Evolutionary conservation across 2,797 vertebrate genomes (phyloP).

Genomic region (Xiphophorus birchmanni): DNA sequence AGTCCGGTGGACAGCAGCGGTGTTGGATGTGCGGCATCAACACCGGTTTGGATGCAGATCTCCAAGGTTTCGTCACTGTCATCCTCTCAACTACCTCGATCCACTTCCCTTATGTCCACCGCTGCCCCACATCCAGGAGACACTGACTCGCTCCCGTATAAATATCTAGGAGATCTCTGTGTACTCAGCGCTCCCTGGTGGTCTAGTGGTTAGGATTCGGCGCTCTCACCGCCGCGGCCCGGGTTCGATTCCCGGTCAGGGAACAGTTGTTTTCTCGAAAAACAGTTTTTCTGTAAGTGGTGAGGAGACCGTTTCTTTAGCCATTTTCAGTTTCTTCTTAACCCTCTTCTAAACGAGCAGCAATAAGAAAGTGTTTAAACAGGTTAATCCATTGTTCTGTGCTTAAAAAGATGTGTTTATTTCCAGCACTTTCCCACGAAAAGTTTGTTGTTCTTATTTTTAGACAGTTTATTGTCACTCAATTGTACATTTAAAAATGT

Average conservation of each 20-base stretch:
- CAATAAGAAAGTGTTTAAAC: too few species aligned
- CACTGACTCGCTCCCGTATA: too few species aligned
- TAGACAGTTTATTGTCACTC: too few species aligned
- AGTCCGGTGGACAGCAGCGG: too few species aligned
- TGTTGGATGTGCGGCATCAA: too few species aligned
- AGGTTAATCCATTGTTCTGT: neutral
- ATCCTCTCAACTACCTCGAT: too few species aligned
- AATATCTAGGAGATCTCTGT: fast-evolving
- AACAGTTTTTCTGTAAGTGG: too few species aligned
- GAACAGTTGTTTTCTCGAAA: slow-evolving; percentile 36
- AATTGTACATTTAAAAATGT: too few species aligned
- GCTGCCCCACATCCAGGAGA: too few species aligned
- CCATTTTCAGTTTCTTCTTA: neutral
- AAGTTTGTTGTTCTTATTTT: neutral
- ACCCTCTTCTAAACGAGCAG: neutral
- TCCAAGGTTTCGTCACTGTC: too few species aligned
- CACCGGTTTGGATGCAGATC: too few species aligned
- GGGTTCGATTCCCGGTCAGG: slow-evolving; percentile 82
- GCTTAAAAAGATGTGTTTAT: neutral
- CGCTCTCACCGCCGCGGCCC: slow-evolving; percentile 77
- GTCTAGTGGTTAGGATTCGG: slow-evolving; percentile 85
- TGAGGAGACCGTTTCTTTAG: neutral
- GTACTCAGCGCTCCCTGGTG: slow-evolving; percentile 37
- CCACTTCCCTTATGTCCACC: too few species aligned
- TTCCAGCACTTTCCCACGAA: neutral